These are phyloP conservation scores for Ascaphus truei DNA, from an alignment of 2,113 vertebrate species.

Conservation along the genomic window DNA sequence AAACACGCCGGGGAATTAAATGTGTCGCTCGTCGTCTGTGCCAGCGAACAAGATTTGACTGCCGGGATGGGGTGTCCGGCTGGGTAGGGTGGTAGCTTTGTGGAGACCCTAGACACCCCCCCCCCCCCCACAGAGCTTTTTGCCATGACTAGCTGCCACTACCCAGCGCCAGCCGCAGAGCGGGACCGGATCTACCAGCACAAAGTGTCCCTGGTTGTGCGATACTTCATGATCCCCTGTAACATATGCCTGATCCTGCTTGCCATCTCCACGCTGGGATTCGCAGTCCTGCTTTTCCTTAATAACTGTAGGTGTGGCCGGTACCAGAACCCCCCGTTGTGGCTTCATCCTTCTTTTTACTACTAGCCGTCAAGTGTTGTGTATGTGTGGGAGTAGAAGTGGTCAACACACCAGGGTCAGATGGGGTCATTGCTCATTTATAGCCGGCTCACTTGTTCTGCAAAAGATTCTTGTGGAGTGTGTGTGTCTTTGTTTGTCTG, in stretches of 20 bases:
- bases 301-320: conserved; percentile 86
- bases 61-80: neutral
- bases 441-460: neutral
- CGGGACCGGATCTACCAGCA: conserved; percentile 82
- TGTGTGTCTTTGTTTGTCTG: neutral
- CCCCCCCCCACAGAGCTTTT: neutral
- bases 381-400: neutral
- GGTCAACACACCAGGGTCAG: conserved; percentile 1
- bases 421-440: neutral
- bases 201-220: conserved; percentile 90
- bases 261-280: conserved; percentile 86
- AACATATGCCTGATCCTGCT: conserved; percentile 96
- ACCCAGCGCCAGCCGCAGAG: conserved; percentile 68
- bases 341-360: neutral
- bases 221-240: conserved; percentile 95
- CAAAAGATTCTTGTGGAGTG: neutral
- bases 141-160: conserved; percentile 71
- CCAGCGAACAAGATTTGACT: neutral
- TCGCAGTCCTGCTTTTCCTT: conserved; percentile 92
- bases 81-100: conserved; percentile 5
- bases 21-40: neutral
- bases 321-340: neutral
- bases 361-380: neutral
- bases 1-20: neutral
- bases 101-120: neutral